Evolutionary conservation across 2,113 vertebrate genomes (phyloP), one percentile per base, ranked within the genome.

Genomic region (Nibea coibor): DNA sequence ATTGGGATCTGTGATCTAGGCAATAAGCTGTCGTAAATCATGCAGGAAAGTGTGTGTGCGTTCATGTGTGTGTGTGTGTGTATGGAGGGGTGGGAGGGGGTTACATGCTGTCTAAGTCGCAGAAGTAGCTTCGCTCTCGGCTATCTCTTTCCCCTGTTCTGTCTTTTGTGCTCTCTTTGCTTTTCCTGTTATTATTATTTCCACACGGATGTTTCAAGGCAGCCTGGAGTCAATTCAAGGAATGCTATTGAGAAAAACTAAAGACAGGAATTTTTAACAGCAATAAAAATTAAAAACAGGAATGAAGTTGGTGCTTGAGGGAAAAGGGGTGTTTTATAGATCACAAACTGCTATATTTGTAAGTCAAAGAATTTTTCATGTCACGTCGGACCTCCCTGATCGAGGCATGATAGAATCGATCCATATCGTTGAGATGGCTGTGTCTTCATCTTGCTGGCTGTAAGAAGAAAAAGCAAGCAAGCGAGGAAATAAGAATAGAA

Each of bases 101-200:
- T 50, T 53, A 59, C 45, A 50, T 43, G 47, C 53, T 24, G 66
- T 57, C 48, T 75, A 61, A 68, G 75, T 86, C 62, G 63, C 61
- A 75, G 67, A 48, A 63, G 80, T 53, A 19, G 75, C 80, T 68
- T 83, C 1, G 74, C 86, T 87, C 72, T 68, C 1, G 71, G 83
- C 76, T 4, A 63, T 78, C 64, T 59, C 56, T 17, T 56, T 53
- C n/a, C 50, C 42, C 26, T 28, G 69, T 66, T 85, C 53, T 59
- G 59, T 75, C 48, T 61, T 87, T 76, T 39, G 66, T 77, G 63
- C 22, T 79, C 56, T 88, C 51, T 63, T 70, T 67, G 45, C 69
- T 89, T 85, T 82, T 85, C 69, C 85, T 88, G 50, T 88, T 82
- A 83, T 84, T 86, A 82, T 87, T 81, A 75, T 87, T 91, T 88